These are phyloP conservation scores for Rhyzopertha dominica DNA, from an alignment of 1,140 invertebrate species.

Conservation along the genomic window DNA sequence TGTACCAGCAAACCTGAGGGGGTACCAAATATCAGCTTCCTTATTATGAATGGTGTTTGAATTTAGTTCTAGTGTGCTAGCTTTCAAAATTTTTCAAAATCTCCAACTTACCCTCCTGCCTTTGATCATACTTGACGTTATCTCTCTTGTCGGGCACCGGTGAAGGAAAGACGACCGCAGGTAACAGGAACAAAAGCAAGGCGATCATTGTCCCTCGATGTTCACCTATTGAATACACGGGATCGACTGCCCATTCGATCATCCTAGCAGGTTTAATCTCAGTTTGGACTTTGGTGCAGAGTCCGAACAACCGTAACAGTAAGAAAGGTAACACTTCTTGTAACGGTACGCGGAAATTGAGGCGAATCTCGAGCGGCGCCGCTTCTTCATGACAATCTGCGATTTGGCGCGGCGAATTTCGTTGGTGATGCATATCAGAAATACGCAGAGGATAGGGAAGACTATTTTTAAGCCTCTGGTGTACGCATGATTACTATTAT, in stretches of 20 bases:
- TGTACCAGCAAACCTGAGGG: too few species aligned
- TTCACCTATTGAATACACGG: not conserved
- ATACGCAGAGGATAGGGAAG: too few species aligned
- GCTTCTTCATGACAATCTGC: too few species aligned
- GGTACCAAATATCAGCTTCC: too few species aligned
- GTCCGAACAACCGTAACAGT: conserved; percentile 2
- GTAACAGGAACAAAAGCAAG: not conserved
- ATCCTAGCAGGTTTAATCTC: not conserved
- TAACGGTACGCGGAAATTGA: not conserved
- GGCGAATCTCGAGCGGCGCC: conserved; percentile 3
- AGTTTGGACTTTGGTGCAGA: conserved; percentile 3
- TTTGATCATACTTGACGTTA: conserved; percentile 50
- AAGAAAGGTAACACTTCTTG: conserved; percentile 6
- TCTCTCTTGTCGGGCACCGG: conserved; percentile 1
- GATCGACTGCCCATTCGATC: conserved; percentile 1
- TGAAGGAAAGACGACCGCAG: not conserved
- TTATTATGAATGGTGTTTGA: too few species aligned
- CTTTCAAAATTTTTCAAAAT: too few species aligned
- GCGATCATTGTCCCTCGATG: not conserved
- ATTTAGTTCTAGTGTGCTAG: too few species aligned
- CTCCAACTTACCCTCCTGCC: conserved; percentile 56
- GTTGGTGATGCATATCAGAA: too few species aligned
- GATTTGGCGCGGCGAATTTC: too few species aligned
- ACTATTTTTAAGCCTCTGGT: too few species aligned
- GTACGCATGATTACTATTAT: too few species aligned